Base-by-base conservation (phyloP, 2,797 vertebrate genomes). In the Periophthalmus magnuspinnatus region DNA sequence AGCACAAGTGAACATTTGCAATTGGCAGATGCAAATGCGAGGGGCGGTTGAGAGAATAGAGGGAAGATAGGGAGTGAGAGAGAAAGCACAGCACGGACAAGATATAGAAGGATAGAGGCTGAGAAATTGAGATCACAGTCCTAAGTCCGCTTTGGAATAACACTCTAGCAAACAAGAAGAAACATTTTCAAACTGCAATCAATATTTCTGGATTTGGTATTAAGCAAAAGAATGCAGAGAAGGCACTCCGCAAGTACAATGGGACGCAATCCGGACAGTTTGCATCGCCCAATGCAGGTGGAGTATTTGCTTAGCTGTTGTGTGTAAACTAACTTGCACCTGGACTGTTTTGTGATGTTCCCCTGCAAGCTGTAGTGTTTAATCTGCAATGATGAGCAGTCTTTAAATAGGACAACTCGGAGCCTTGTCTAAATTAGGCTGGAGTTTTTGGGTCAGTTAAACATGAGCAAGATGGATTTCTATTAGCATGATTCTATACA, bases 321-420 rank as follows among this genome's bases (percentile, higher is more conserved):
- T 70, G 13, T 63, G 48, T 64, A 59, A 56, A 64, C 32, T 64
- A 65, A 38, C 50, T 2, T 62, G 55, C 60, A 56, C 33, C 28
- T 45, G 47, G 0, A 38, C 17, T 59, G 64, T 68, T 58, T 60
- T 60, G 17, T 60, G 58, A 10, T 60, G n/a, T 32, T 66, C 34
- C 58, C 36, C 52, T 22, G 28, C 32, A 16, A 60, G 67, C 14
- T 8, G 14, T 45, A 60, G 62, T 24, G 63, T 69, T 88, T 83
- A 81, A 81, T 83, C 75, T 78, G 87, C 58, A 71, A 77, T 81
- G 81, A 84, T 72, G 82, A 81, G 76, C 67, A 70, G 70, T 74
- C 59, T 90, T 88, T 85, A 90, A 87, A 79, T 90, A 83, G 89
- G 87, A 86, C 88, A 84, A 86, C 79, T 86, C 79, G 84, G 82